Evolutionary conservation across 2,888 invertebrate species (phyloP).

Genomic region (Caenorhabditis sp.): DNA sequence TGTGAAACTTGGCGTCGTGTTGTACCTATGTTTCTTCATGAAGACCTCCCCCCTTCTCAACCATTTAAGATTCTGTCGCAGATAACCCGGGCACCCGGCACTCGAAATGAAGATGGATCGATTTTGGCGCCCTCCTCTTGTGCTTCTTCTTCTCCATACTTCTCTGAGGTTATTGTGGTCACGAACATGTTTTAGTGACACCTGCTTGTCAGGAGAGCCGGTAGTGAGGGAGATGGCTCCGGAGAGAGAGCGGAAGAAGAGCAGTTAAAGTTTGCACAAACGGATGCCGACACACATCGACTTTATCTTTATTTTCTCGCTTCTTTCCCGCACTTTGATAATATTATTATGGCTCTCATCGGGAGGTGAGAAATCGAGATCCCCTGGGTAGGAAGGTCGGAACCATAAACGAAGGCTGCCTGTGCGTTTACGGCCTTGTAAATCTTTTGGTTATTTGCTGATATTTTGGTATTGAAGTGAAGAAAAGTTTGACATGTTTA

Average conservation of each 20-base stretch:
- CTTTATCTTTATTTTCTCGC: conserved; percentile 27
- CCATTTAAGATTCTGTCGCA: conserved; percentile 63
- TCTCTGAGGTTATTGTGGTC: conserved; percentile 52
- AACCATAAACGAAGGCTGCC: conserved; percentile 14
- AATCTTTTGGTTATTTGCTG: conserved; percentile 61
- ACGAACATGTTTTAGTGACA: conserved; percentile 33
- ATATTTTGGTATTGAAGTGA: conserved; percentile 47
- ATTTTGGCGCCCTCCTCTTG: conserved; percentile 51
- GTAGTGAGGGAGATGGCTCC: not conserved
- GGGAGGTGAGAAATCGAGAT: no score
- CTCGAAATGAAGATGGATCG: conserved; percentile 67
- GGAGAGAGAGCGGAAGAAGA: not conserved
- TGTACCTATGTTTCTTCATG: conserved; percentile 58
- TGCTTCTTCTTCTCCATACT: conserved; percentile 32
- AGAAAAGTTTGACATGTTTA: conserved; percentile 53
- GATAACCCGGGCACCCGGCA: conserved; percentile 45
- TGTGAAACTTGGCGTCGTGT: conserved; percentile 57
- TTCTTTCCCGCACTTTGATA: conserved; percentile 38
- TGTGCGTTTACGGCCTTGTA: conserved; percentile 59
- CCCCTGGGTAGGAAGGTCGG: not conserved
- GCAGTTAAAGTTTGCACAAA: conserved; percentile 58
- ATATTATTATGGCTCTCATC: not conserved
- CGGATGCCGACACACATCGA: conserved; percentile 47
- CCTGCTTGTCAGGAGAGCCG: conserved; percentile 38
- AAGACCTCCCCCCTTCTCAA: conserved; percentile 50